A percentile compares a stretch with the other conserved stretches of the same genome.
Evolutionary conservation across 2,113 vertebrate species (phyloP).

Genomic region (Burhinus oedicnemus): DNA sequence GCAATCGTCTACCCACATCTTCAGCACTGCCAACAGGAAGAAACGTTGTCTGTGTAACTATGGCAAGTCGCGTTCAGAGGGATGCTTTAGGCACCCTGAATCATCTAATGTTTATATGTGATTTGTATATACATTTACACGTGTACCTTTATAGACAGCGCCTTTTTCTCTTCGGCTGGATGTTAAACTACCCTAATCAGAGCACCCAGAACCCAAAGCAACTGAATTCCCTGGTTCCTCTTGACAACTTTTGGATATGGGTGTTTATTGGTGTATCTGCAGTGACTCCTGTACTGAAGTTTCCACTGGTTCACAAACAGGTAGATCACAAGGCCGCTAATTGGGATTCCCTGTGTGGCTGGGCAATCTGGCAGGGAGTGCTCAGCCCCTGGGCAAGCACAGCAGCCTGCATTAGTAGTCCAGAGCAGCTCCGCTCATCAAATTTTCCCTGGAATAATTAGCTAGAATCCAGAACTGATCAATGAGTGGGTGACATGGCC

Average conservation of each 20-base stretch:
- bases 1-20: neutral
- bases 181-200: neutral
- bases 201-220: neutral
- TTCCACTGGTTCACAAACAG: neutral
- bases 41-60: neutral
- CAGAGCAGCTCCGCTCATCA: accelerated
- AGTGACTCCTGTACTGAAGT: neutral
- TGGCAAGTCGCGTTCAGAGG: neutral
- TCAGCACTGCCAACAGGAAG: neutral
- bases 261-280: neutral
- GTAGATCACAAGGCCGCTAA: neutral
- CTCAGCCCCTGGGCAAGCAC: neutral
- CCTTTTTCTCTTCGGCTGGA: neutral
- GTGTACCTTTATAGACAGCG: accelerated
- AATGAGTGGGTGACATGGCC: neutral
- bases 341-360: neutral
- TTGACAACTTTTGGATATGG: neutral
- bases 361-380: neutral
- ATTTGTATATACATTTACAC: neutral
- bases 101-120: neutral
- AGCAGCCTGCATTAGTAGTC: neutral
- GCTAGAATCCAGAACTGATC: neutral
- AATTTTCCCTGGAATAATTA: neutral
- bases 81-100: neutral
- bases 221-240: neutral